Evolutionary conservation across 2,888 invertebrate genomes (phyloP).

Genomic region (Lasiommata megera): DNA sequence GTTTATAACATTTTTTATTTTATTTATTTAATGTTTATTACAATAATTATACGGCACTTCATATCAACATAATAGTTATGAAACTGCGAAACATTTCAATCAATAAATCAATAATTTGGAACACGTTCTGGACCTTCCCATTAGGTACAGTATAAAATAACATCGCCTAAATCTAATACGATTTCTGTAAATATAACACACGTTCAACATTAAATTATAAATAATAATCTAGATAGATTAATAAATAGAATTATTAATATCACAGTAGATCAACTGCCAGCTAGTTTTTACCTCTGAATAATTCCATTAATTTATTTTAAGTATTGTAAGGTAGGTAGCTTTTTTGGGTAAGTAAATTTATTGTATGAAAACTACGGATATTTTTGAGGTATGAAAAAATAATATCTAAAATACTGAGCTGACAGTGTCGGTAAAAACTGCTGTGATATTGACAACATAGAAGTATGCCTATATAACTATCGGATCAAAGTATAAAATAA

Average conservation of each 20-base stretch:
- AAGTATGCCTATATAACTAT: conserved; percentile 43
- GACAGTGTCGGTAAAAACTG: conserved; percentile 67
- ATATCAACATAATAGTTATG: neutral
- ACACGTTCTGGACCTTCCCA: conserved; percentile 71
- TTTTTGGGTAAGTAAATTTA: neutral
- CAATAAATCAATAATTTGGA: conserved; percentile 64
- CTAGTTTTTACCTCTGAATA: conserved; percentile 43
- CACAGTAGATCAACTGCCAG: conserved; percentile 78
- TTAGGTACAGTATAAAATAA: conserved; percentile 60
- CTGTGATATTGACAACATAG: conserved; percentile 76
- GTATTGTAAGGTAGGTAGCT: neutral
- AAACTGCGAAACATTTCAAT: conserved; percentile 40
- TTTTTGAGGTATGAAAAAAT: conserved; percentile 21
- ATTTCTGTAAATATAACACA: conserved; percentile 66
- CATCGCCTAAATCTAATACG: conserved; percentile 60
- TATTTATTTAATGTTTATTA: too few relatives aligned
- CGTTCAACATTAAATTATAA: conserved; percentile 65
- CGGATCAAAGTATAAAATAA: conserved; percentile 42
- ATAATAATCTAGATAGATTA: conserved; percentile 71
- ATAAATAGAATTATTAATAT: conserved; percentile 79
- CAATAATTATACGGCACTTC: neutral
- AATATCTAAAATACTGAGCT: conserved; percentile 40
- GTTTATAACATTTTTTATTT: too few relatives aligned
- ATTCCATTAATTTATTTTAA: conserved; percentile 2
- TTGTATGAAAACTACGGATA: conserved; percentile 14